Evolutionary conservation across 2,888 invertebrate genomes (phyloP).

Genomic region (Troides helena): DNA sequence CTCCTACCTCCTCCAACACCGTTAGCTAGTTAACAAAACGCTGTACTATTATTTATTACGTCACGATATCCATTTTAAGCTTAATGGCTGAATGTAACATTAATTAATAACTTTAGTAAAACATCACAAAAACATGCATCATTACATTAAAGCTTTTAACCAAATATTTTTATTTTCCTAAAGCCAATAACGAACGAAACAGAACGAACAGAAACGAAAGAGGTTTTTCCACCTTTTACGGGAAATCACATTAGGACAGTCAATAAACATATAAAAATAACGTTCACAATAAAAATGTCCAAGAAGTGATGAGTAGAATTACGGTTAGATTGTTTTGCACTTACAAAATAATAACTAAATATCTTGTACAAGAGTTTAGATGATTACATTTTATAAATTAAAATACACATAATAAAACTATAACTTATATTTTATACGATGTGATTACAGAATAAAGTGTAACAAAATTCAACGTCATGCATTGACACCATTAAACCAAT

Average conservation of each 20-base stretch:
- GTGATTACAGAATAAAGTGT: conserved; percentile 39
- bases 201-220: too few relatives aligned
- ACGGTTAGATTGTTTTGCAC: too few relatives aligned
- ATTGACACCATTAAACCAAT: conserved; percentile 71
- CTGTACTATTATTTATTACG: conserved; percentile 62
- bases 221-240: background rate
- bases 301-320: too few relatives aligned
- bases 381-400: background rate
- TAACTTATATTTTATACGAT: conserved; percentile 2
- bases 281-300: too few relatives aligned
- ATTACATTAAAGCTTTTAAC: background rate
- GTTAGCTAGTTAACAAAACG: conserved; percentile 69
- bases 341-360: too few relatives aligned
- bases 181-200: background rate
- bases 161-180: background rate
- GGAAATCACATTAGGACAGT: background rate
- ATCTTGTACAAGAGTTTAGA: too few relatives aligned
- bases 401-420: background rate
- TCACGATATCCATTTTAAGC: conserved; percentile 49
- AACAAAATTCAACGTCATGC: conserved; percentile 58
- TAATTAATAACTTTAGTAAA: conserved; percentile 26
- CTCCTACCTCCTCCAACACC: conserved; percentile 60
- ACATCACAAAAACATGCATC: background rate
- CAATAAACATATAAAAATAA: too few relatives aligned
- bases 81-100: conserved; percentile 30